Evolutionary conservation across 2,797 vertebrate species (phyloP).

Genomic region (Premnoplex brunnescens): DNA sequence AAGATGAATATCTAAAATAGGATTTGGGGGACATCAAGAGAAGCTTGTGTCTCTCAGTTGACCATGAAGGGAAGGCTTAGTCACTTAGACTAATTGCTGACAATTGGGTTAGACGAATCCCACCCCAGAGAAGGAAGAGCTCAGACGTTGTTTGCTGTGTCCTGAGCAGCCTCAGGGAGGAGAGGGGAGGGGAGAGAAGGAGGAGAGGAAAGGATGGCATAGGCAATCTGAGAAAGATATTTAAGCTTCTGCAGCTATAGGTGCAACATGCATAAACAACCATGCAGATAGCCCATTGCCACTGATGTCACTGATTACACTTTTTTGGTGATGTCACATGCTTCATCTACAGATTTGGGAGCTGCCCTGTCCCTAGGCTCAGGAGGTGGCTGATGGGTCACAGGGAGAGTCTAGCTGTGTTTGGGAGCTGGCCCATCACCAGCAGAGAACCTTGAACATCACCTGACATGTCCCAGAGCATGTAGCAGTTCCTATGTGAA

Average conservation of each 20-base stretch:
- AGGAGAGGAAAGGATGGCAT: neutral
- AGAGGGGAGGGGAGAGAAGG: no score
- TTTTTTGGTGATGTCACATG: neutral
- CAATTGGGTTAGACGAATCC: neutral
- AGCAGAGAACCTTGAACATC: neutral
- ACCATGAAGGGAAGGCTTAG: neutral
- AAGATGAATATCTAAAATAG: neutral
- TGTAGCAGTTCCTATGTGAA: neutral
- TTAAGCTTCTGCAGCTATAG: neutral
- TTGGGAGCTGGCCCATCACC: neutral
- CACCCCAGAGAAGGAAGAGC: neutral
- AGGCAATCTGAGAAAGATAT: neutral
- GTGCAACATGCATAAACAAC: neutral
- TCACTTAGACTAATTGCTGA: neutral
- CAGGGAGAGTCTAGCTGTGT: accelerated
- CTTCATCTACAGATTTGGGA: neutral
- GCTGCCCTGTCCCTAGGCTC: neutral
- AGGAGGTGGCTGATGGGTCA: neutral
- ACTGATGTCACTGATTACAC: neutral
- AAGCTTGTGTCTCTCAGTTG: neutral
- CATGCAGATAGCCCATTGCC: neutral
- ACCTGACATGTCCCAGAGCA: neutral
- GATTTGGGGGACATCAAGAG: neutral
- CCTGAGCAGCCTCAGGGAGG: neutral
- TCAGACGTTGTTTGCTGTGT: neutral